Conservation (phyloP, 1,140 invertebrate species). For the Agrilus planipennis region DNA sequence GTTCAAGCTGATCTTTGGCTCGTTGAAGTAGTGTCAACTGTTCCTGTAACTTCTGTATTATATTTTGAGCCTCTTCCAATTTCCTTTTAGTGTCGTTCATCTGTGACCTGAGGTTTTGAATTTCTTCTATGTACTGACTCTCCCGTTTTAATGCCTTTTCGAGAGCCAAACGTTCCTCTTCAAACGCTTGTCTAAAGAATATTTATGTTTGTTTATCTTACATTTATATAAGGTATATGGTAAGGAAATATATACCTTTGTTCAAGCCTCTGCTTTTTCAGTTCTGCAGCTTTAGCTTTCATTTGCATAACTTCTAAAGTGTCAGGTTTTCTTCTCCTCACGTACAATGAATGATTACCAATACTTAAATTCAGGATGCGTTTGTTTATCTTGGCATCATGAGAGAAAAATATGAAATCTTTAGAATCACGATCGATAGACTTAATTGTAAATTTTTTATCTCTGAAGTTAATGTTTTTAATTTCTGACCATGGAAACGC, state of each 20-base stretch:
- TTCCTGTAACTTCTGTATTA: conserved; percentile 85
- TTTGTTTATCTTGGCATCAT: conserved; percentile 59
- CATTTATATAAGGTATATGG: too few relatives aligned
- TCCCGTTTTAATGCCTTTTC: conserved; percentile 25
- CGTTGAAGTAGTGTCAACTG: conserved; percentile 80
- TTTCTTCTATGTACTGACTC: conserved; percentile 65
- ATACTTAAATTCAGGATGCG: conserved; percentile 62
- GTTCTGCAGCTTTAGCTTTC: conserved; percentile 25
- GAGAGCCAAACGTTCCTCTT: conserved; percentile 18
- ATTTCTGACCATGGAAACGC: conserved; percentile 40
- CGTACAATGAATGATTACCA: conserved; percentile 69
- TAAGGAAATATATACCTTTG: conserved; percentile 6
- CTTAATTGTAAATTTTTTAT: conserved; percentile 68
- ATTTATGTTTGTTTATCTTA: too few relatives aligned
- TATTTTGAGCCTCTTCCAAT: conserved; percentile 80
- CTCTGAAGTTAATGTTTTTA: conserved; percentile 65
- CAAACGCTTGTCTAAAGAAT: conserved; percentile 21
- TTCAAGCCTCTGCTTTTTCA: conserved; percentile 11
- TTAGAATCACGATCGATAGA: conserved; percentile 63
- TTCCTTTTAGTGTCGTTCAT: conserved; percentile 73
- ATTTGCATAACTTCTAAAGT: conserved; percentile 26
- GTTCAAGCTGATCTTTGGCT: conserved; percentile 90
- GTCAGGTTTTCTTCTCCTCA: conserved; percentile 44
- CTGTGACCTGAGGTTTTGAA: conserved; percentile 71
- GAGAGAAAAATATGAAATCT: conserved; percentile 66